These are phyloP conservation scores for Trachops cirrhosus DNA, from an alignment of 2,797 vertebrate species.

Conservation along the genomic window DNA sequence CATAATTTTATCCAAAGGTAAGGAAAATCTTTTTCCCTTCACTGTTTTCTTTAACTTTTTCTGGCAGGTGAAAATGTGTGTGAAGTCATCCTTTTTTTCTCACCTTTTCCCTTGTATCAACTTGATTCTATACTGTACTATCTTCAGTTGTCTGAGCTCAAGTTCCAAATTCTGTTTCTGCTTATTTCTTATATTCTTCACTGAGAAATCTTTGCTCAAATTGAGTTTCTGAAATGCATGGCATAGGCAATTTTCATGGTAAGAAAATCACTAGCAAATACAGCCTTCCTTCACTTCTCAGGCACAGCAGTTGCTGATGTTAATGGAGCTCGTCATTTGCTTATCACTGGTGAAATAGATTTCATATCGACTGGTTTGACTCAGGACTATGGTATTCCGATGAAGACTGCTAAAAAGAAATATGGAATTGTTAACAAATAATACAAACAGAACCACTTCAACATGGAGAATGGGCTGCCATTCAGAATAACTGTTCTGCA, in stretches of 20 bases:
- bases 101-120: not conserved
- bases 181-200: conserved; percentile 34
- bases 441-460: not conserved
- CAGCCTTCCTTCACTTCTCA: not conserved
- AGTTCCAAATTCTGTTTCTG: conserved; percentile 43
- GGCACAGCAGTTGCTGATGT: not conserved
- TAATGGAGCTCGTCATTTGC: conserved; percentile 45
- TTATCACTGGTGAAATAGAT: conserved; percentile 44
- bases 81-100: not conserved
- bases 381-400: conserved; percentile 24
- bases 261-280: conserved; percentile 57
- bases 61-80: conserved; percentile 13
- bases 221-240: conserved; percentile 38
- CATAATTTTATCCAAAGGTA: conserved; percentile 52
- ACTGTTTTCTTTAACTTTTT: conserved; percentile 31
- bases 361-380: conserved; percentile 49
- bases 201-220: conserved; percentile 40
- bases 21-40: conserved; percentile 27
- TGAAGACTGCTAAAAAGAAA: conserved; percentile 36
- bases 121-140: not conserved
- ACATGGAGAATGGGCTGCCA: not conserved
- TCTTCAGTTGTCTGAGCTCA: not conserved
- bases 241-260: conserved; percentile 44
- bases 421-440: not conserved
- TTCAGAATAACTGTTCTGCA: not conserved